Conservation (phyloP, 2,113 vertebrate genomes). For the Ranitomeya variabilis region DNA sequence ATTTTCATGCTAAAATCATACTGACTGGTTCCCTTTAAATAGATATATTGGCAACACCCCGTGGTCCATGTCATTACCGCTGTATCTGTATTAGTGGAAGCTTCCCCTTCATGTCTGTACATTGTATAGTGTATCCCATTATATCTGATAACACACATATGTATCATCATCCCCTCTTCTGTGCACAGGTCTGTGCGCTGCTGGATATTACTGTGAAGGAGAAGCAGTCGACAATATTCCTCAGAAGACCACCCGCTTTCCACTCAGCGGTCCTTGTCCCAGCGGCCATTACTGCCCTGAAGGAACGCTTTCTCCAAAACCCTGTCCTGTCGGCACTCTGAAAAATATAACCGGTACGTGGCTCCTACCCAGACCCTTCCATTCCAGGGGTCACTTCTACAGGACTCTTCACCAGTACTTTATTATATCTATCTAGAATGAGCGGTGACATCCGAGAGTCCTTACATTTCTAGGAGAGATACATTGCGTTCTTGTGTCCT, state of each 20-base stretch:
- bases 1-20: too few species aligned
- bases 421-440: too few species aligned
- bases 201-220: conserved; percentile 84
- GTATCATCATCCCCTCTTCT: neutral
- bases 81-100: neutral
- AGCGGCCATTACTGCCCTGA: conserved; percentile 82
- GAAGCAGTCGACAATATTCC: conserved; percentile 77
- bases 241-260: conserved; percentile 60
- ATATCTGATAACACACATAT: neutral
- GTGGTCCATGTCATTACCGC: neutral
- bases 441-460: too few species aligned
- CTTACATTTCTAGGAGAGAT: too few species aligned
- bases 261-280: conserved; percentile 80
- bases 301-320: conserved; percentile 75
- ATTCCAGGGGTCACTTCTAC: neutral
- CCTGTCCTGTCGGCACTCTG: conserved; percentile 83
- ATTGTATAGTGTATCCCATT: neutral
- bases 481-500: too few species aligned
- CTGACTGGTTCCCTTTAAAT: too few species aligned
- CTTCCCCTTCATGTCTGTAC: neutral
- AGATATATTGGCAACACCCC: too few species aligned
- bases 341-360: conserved; percentile 78
- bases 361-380: neutral
- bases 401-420: too few species aligned
- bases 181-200: conserved; percentile 77